Conservation (phyloP, 2,888 invertebrate genomes). For the Synergus itoensis region DNA sequence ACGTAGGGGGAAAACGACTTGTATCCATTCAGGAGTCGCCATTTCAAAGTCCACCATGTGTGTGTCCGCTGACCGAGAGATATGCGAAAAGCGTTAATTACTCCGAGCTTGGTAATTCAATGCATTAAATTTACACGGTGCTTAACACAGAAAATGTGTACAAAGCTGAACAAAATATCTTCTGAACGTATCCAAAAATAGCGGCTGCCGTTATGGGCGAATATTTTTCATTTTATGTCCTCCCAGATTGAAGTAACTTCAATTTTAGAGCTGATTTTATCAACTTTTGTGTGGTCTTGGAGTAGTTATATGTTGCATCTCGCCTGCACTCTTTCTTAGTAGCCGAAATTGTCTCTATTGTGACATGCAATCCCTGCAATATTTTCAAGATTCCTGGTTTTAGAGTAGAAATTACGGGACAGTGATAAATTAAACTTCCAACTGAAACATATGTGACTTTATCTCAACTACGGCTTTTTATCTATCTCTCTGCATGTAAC, state of each 20-base stretch:
- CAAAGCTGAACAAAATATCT: slow-evolving; percentile 29
- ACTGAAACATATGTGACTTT: not conserved
- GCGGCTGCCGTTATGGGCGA: slow-evolving; percentile 18
- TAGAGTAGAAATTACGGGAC: too few relatives aligned
- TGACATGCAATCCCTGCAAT: too few relatives aligned
- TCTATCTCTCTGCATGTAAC: not conserved
- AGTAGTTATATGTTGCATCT: too few relatives aligned
- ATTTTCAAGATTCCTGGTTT: too few relatives aligned
- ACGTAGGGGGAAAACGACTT: not conserved
- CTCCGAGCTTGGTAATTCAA: slow-evolving; percentile 29
- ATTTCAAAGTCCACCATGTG: slow-evolving; percentile 12
- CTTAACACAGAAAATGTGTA: slow-evolving; percentile 36
- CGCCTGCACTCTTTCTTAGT: too few relatives aligned
- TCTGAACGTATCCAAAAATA: slow-evolving; percentile 35
- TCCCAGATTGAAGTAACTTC: not conserved
- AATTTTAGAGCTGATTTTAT: slow-evolving; percentile 1
- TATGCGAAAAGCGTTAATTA: slow-evolving; percentile 37
- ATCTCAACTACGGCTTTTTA: not conserved
- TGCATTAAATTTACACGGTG: slow-evolving; percentile 41
- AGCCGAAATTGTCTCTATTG: too few relatives aligned
- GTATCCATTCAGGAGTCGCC: slow-evolving; percentile 30
- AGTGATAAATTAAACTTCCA: not conserved
- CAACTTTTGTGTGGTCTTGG: slow-evolving; percentile 11
- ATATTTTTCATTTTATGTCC: slow-evolving; percentile 31
- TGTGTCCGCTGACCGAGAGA: slow-evolving; percentile 24